Base-by-base conservation (phyloP, 1,140 invertebrate species). In the Pemphigus obesinymphae region DNA sequence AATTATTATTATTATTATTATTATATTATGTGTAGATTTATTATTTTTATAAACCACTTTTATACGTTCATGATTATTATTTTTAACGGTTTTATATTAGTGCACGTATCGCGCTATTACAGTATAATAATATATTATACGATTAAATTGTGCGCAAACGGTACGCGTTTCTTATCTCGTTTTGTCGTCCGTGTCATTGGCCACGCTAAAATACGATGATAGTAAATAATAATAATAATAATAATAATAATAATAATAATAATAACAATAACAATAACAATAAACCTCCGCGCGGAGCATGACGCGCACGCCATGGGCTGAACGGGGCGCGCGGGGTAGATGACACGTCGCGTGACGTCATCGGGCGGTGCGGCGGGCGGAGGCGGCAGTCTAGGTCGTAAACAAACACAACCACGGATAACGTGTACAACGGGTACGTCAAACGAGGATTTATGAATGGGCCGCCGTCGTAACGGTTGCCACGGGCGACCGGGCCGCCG, bases 401-500 rank as follows among this genome's bases (percentile, higher is more conserved):
- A 80, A 80, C 76, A 80, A 80, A 80, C 76, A 80, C 76, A 80
- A 80, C 76, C 76, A 61, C 76, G 53, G 76, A 80, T 80, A 80
- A 78, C 75, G 53, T 61, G 75, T 58, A 78, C 53, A 23, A 61
- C 53, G 34, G 45, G 68, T 72, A 78, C 76, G 55, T 80, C 76
- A 80, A 80, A 80, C 76, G 37, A 61, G 55, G 76, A 80, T 80
- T 80, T 80, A 80, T 80, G 76, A 80, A 80, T 80, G 76, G 76
- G 76, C 26, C 76, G 40, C 15, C 37, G 55, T 7, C 53, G 73
- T 40, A 40, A 72, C 26, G 20, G 75, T 78, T 58, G 53, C 53
- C 75, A 78, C 1, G 34, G 75, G 55, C 26, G n/a, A 78, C 55
- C 53, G 55, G n/a, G n/a, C 31, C 37, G 23, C 15, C 31, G 23